Evolutionary conservation across 2,888 invertebrate species (phyloP), one percentile per base, ranked within the genome.

Genomic region (Bedellia somnulentella): DNA sequence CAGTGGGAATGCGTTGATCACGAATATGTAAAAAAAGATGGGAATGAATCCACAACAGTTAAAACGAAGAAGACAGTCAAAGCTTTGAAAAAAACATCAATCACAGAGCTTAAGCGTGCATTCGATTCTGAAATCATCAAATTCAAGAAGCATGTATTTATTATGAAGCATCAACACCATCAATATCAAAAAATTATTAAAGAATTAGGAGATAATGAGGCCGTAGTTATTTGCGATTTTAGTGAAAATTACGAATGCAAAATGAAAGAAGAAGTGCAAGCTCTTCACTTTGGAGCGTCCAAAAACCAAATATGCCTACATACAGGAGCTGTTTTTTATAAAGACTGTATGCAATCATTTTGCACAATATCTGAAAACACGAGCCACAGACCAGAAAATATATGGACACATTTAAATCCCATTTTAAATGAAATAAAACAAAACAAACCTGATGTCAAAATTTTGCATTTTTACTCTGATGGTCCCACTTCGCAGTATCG

Each of bases 381-480:
- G 11, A 10, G 13, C 13, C 11, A 12, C 25, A 9, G 12, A 9
- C 11, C 12, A 9, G 11, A 25, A 25, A 9, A 9, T 9, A 25
- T 13, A 25, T 25, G 11, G 25, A 13, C 25, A 11, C 25, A 25
- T 25, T 9, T 25, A 9, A 11, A 5, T 11, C 25, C 25, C 12
- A 13, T 25, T 10, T 11, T 25, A 10, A 11, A 25, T 12, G 10
- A 10, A 9, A 11, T 25, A 9, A 25, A 25, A 13, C 10, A 25
- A 9, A 11, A 11, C 9, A 12, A 25, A 9, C 25, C 25, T 12
- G 13, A 9, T 25, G 13, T 25, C 9, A 25, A 30, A 32, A 17
- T 27, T 14, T 31, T 38, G 18, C 40, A 40, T 22, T 33, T 38
- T 13, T 37, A 30, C 30, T 35, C 37, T 2, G 38, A 40, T 27